phyloP scores from a whole-genome alignment of 2,888 invertebrate species.

The Ceramica pisi region DNA sequence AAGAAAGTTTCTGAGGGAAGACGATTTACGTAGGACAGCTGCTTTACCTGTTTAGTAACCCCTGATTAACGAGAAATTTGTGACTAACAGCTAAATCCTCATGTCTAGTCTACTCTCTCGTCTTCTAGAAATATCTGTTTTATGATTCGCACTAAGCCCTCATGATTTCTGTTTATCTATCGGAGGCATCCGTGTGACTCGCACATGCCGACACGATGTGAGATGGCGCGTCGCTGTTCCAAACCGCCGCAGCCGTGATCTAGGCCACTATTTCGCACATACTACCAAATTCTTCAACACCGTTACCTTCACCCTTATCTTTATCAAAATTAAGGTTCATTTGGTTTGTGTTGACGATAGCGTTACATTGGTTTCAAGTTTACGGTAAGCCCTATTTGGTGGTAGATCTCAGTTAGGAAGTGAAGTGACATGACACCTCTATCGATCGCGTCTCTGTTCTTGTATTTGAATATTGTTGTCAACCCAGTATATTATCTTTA shows the following conservation, averaged over 20 bases:
- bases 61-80: background rate
- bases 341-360: slow-evolving; percentile 21
- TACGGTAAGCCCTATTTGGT: slow-evolving; percentile 78
- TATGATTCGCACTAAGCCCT: slow-evolving; percentile 1
- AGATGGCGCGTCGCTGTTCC: slow-evolving; percentile 69
- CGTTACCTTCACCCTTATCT: slow-evolving; percentile 22
- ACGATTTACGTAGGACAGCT: too few relatives aligned
- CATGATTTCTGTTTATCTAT: slow-evolving; percentile 81
- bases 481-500: slow-evolving; percentile 33
- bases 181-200: slow-evolving; percentile 79
- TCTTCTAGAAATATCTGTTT: slow-evolving; percentile 3
- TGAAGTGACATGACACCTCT: slow-evolving; percentile 79
- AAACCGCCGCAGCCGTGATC: slow-evolving; percentile 77
- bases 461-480: slow-evolving; percentile 67
- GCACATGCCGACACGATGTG: slow-evolving; percentile 79
- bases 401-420: slow-evolving; percentile 76
- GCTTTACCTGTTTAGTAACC: background rate
- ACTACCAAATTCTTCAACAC: slow-evolving; percentile 52
- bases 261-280: slow-evolving; percentile 76
- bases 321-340: slow-evolving; percentile 22
- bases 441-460: slow-evolving; percentile 74
- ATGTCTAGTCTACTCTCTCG: too few relatives aligned
- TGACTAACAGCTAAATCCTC: background rate
- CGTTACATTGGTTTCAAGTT: slow-evolving; percentile 45
- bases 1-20: background rate